Evolutionary conservation across 2,797 vertebrate genomes (phyloP), one percentile per base, ranked within the genome.

Genomic region (Cossypha polioptera): DNA sequence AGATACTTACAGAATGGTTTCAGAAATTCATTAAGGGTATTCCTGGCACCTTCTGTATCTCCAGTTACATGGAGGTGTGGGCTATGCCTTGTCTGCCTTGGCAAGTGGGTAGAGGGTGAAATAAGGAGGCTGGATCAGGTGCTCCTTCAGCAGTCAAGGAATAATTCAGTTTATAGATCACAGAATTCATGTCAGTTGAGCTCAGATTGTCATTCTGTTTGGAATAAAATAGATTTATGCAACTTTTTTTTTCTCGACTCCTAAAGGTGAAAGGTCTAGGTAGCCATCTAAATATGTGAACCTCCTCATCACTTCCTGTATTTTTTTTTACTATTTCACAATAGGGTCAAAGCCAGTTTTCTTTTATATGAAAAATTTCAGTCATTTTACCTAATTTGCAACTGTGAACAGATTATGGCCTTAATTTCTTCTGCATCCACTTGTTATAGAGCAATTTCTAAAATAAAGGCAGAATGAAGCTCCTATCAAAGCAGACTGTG

Each of bases 381-480:
- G 31, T 42, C 3, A 69, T 79, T 92, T 77, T 73, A 74, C 38
- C 36, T 80, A 81, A 75, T 38, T 72, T 62, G 62, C 48, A 67
- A 45, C 7, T 87, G 26, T 54, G 58, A 86, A 76, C 36, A 84
- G 65, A 78, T 81, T 40, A 86, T 36, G 65, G 26, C 26, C 67
- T 84, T 92, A 22, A 28, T 66, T 94, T 84, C 95, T 92, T 93
- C 94, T 71, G 86, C 68, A 68, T 88, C 51, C 22, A 89, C 42
- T 59, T 47, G 43, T 93, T 73, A 78, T 76, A 87, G 63, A 83
- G 76, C 82, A 71, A 92, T 91, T 93, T 75, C 77, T 80, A 80
- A 91, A 93, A 94, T 45, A 90, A 61, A 75, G 79, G 92, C 36
- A 89, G 85, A 97, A 90, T 47, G 38, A 85, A 50, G 18, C 47